Evolutionary conservation across 2,797 vertebrate species (phyloP).

Genomic region (Champsocephalus gunnari): DNA sequence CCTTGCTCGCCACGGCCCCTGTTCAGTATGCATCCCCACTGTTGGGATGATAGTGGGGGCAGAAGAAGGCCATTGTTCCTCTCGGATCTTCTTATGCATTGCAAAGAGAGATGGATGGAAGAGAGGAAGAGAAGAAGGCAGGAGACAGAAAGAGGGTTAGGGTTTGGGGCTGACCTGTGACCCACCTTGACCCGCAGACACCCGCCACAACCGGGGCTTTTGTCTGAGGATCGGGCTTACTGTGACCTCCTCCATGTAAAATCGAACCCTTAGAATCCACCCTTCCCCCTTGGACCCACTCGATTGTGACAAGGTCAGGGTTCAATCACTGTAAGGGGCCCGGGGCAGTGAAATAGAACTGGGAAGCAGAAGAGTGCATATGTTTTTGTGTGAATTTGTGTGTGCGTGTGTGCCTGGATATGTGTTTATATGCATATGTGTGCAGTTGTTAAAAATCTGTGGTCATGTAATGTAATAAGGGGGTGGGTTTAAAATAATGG

Average conservation of each 20-base stretch:
- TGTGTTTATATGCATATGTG: constrained; percentile 55
- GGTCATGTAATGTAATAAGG: constrained; percentile 79
- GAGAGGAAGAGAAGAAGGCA: constrained; percentile 78
- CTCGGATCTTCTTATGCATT: constrained; percentile 75
- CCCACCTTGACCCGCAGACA: constrained; percentile 73
- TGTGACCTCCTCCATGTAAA: constrained; percentile 79
- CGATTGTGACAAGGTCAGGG: constrained; percentile 85
- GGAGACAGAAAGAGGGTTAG: constrained; percentile 77
- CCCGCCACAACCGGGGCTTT: constrained; percentile 78
- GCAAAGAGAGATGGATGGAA: constrained; percentile 70
- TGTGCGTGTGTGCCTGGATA: constrained; percentile 18
- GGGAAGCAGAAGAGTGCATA: constrained; percentile 50
- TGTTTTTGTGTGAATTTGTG: constrained; percentile 39
- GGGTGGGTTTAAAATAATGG: constrained; percentile 73
- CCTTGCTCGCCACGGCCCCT: constrained; percentile 65
- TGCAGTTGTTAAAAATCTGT: constrained; percentile 71
- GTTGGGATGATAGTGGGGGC: constrained; percentile 77
- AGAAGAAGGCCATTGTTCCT: constrained; percentile 81
- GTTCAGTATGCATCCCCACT: constrained; percentile 83
- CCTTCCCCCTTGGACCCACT: constrained; percentile 58
- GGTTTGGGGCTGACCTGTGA: constrained; percentile 76
- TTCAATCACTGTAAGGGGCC: constrained; percentile 78
- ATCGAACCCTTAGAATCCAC: constrained; percentile 64
- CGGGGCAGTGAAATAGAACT: constrained; percentile 72
- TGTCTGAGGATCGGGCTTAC: constrained; percentile 74